Evolutionary conservation across 1,140 invertebrate genomes (phyloP), one percentile per base, ranked within the genome.

Genomic region (Drosophila hydei): DNA sequence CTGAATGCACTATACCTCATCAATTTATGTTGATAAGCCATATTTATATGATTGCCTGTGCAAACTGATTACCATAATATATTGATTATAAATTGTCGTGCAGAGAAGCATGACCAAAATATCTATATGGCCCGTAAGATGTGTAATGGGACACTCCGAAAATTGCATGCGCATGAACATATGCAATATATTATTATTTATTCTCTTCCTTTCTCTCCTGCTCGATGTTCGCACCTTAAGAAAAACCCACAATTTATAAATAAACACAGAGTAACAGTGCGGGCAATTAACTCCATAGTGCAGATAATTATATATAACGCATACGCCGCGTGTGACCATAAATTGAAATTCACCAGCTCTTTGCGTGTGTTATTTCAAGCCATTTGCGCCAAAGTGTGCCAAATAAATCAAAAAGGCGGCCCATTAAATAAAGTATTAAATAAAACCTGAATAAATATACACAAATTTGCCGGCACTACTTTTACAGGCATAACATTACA

Each of bases 351-450:
- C 19, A 27, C 61, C 38, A 50, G 55, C 30, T 59, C 42, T 60
- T 42, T 68, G 65, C 60, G 60, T 58, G 27, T 77, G 55, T 70
- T 73, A 70, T 50, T 62, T 18, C 59, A 50, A 40, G 74, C 64
- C 78, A 81, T 72, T 71, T 59, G 51, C 18, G 40, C 43, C 52
- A 74, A 77, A 87, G 73, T 87, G 81, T 85, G 81, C 81, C 81
- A 80, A 77, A 77, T 85, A 80, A 85, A 80, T 85, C 81, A 87
- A 77, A 70, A 43, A 70, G 58, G 69, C 18, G 25, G 43, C 38
- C 62, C 64, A 77, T 75, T 80, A 87, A 87, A 45, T 18, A 36
- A 64, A 55, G 74, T 75, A 52, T 75, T 77, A 60, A 85, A 87
- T 75, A 33, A 75, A 85, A 77, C 74, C 65, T 68, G 45, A 71